These are phyloP conservation scores for Psylliodes chrysocephalus DNA, from an alignment of 2,888 invertebrate species.

Conservation along the genomic window DNA sequence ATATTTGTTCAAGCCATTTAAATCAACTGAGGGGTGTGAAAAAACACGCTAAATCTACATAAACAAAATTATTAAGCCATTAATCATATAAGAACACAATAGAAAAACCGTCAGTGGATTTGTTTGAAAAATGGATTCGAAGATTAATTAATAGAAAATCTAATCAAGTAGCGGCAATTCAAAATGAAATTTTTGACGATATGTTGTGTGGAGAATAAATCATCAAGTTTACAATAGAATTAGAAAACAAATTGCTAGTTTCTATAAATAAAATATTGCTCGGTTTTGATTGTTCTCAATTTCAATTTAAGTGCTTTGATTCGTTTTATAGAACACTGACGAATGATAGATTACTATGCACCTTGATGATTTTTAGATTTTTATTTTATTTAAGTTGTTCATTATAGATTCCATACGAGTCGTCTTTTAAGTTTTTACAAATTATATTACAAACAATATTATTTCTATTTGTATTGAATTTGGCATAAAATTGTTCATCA, in stretches of 20 bases:
- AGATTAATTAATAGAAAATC: conserved; percentile 47
- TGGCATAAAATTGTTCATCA: no score
- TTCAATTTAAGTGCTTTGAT: no score
- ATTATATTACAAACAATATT: no score
- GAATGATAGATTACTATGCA: no score
- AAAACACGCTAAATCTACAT: conserved; percentile 35
- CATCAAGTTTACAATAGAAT: conserved; percentile 3
- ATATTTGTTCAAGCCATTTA: conserved; percentile 15
- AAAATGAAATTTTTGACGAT: conserved; percentile 38
- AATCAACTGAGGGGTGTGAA: conserved; percentile 1
- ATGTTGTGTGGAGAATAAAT: conserved; percentile 28
- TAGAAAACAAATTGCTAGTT: background rate
- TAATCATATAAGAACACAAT: conserved; percentile 40
- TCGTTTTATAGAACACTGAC: no score
- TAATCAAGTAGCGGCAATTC: conserved; percentile 45
- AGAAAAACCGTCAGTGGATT: conserved; percentile 37
- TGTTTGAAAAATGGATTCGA: conserved; percentile 46
- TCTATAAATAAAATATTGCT: background rate
- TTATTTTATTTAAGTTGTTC: no score
- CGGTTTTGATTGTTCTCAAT: background rate
- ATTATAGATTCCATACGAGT: no score
- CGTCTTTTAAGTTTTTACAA: no score
- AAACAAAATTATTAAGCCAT: conserved; percentile 40
- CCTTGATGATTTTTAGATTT: no score
- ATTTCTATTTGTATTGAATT: no score